A percentile compares a stretch with the other conserved stretches of the same genome.
Conservation (phyloP, 2,888 invertebrate genomes). For the Brachynemurus nebulosus region DNA sequence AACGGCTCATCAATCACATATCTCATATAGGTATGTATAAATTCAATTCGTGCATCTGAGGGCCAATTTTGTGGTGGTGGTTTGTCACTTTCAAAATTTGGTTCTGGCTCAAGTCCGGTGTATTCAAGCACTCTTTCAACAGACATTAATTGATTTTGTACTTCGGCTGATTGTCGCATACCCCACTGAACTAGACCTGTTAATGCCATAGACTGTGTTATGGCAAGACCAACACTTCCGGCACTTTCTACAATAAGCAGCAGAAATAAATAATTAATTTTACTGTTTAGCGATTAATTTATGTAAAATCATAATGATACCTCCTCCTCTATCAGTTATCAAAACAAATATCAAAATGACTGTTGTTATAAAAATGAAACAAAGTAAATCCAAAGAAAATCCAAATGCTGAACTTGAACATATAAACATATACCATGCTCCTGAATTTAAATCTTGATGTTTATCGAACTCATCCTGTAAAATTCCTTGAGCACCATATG, state of each 20-base stretch:
- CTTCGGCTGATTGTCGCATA: conserved; percentile 71
- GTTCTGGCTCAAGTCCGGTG: conserved; percentile 47
- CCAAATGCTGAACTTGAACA: conserved; percentile 50
- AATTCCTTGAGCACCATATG: conserved; percentile 52
- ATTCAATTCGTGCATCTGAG: conserved; percentile 44
- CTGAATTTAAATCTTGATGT: conserved; percentile 47
- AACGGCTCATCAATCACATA: conserved; percentile 47
- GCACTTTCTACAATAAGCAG: conserved; percentile 23
- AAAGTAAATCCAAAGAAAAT: conserved; percentile 48
- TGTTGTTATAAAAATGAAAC: conserved; percentile 45
- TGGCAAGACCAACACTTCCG: conserved; percentile 49
- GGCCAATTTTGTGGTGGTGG: conserved; percentile 55
- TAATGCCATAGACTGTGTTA: conserved; percentile 46
- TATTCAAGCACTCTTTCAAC: conserved; percentile 81
- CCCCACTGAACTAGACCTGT: conserved; percentile 60
- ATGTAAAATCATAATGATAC: not conserved
- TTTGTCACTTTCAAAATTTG: conserved; percentile 34
- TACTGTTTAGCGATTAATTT: no score
- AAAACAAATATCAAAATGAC: conserved; percentile 52
- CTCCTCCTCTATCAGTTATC: conserved; percentile 15
- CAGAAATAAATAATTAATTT: not conserved
- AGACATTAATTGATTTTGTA: conserved; percentile 59
- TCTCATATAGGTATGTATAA: conserved; percentile 47
- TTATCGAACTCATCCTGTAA: conserved; percentile 40
- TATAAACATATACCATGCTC: conserved; percentile 53